Evolutionary conservation across 2,113 vertebrate species (phyloP).

Genomic region (Sinocyclocheilus rhinocerous): DNA sequence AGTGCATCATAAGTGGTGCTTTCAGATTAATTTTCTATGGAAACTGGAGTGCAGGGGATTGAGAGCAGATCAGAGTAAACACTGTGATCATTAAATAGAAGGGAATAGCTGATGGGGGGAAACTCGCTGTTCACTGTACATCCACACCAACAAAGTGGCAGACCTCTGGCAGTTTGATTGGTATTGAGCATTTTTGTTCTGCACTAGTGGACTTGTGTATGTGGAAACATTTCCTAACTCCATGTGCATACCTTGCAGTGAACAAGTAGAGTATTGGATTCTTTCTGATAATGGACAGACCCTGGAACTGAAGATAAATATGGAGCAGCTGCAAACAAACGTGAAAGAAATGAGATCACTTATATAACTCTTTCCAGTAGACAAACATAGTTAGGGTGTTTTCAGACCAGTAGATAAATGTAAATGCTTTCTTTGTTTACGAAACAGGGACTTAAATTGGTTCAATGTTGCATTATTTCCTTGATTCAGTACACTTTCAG

Average conservation of each 20-base stretch:
- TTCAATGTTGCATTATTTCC: background rate
- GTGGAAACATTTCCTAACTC: background rate
- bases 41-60: background rate
- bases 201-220: background rate
- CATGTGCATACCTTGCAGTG: slow-evolving; percentile 82
- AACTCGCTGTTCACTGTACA: background rate
- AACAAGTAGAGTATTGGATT: slow-evolving; percentile 77
- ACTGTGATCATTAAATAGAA: background rate
- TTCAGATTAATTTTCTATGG: background rate
- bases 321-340: slow-evolving; percentile 57
- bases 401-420: background rate
- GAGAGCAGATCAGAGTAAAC: background rate
- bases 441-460: background rate
- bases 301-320: slow-evolving; percentile 75
- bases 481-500: background rate
- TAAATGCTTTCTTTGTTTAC: background rate
- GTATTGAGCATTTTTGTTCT: background rate
- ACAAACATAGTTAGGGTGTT: background rate
- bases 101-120: background rate
- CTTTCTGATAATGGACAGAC: slow-evolving; percentile 81
- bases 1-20: background rate
- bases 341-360: background rate
- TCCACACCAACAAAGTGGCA: background rate
- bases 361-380: background rate
- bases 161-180: background rate